Evolutionary conservation across 2,888 invertebrate species (phyloP), one percentile per base, ranked within the genome.

Genomic region (Camponotus fellah): DNA sequence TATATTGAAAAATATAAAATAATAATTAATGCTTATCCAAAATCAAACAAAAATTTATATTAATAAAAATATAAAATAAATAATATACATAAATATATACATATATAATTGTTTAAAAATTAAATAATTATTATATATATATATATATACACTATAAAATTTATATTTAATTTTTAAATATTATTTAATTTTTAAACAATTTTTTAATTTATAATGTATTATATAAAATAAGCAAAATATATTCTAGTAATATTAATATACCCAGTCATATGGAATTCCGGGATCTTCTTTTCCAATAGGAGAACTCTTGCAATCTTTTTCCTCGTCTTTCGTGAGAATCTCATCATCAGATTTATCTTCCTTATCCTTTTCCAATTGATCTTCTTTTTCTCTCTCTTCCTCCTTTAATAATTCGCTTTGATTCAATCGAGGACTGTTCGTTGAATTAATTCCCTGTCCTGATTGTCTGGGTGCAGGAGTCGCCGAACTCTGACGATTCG

Each of bases 251-350:
- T n/a, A 21, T 34, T 79, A 34, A 93, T 95, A 94, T 94, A 96
- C 96, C 98, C 98, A 98, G 93, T 98, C 98, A 91, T 98, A 98
- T 0, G 98, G 97, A 94, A 98, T 97, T 89, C 97, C 97, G 92
- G 97, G 97, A 89, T 97, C 97, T 93, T 97, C 97, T 93, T 97
- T 97, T 0, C 95, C 95, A 87, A 90, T 89, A 43, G 94, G 93
- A 37, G 96, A 94, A 53, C 95, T 95, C 87, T 96, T 94, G 91
- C 95, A 95, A 93, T 96, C 96, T 93, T 96, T 96, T 86, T 96
- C 95, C 84, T 96, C 96, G 76, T 96, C 95, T 91, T 96, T 96
- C 10, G 91, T 88, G 58, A 93, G 86, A 46, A 92, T 88, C 81
- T 94, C 94, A 46, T 95, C 95, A 34, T 95, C 95, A 1, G 94